Percentiles rank a stretch among this genome's conserved stretches.
Conservation (phyloP, 2,797 vertebrate genomes). For the Rallus crepitans region DNA sequence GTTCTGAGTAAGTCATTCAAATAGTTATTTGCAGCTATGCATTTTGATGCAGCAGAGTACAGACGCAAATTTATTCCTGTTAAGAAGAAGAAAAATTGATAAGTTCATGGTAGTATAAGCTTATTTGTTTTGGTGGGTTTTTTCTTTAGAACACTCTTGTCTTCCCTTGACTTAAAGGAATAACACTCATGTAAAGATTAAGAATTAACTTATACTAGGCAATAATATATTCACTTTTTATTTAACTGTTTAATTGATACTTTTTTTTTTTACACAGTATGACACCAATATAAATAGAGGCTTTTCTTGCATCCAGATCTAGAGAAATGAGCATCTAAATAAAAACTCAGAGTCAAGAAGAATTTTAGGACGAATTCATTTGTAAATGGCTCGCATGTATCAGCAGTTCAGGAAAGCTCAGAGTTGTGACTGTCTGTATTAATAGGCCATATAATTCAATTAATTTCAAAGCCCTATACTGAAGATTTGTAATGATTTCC, state of each 20-base stretch:
- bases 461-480: fast-evolving
- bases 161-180: background rate
- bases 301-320: background rate
- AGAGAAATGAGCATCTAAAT: background rate
- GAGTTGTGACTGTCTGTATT: background rate
- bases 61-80: background rate
- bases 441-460: background rate
- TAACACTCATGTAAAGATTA: background rate
- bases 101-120: background rate
- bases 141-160: background rate
- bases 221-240: background rate
- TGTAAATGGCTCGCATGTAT: fast-evolving
- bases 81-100: background rate
- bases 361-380: background rate
- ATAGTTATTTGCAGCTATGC: background rate
- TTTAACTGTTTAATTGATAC: background rate
- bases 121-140: background rate
- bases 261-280: background rate
- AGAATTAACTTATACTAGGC: background rate
- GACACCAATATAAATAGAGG: background rate
- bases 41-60: background rate
- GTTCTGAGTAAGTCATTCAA: background rate
- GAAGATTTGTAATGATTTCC: background rate
- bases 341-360: background rate
- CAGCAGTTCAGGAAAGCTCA: background rate